These are phyloP conservation scores for Drosophila ficusphila DNA, from an alignment of 1,140 invertebrate species.

Conservation along the genomic window DNA sequence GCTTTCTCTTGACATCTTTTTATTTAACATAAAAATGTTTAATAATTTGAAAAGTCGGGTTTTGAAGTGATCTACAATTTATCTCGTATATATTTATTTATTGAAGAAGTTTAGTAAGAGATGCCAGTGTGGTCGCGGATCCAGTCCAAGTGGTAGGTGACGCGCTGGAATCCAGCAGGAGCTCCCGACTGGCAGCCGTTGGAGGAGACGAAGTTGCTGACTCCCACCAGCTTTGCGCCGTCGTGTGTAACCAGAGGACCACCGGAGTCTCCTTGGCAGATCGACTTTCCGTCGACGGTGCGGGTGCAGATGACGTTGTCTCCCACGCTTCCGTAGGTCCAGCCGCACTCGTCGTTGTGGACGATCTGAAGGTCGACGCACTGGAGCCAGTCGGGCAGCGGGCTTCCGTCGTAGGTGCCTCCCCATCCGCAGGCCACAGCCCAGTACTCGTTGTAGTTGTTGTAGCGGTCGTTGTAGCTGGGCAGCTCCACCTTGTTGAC, in stretches of 20 bases:
- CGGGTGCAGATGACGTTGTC: constrained; percentile 61
- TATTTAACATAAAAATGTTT: too few relatives aligned
- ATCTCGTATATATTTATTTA: too few relatives aligned
- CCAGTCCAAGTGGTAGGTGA: constrained; percentile 86
- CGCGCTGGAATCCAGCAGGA: constrained; percentile 85
- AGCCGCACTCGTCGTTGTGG: constrained; percentile 35
- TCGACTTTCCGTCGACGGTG: constrained; percentile 61
- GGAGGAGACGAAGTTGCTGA: constrained; percentile 45
- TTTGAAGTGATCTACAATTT: constrained; percentile 7
- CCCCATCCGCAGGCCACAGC: constrained; percentile 65
- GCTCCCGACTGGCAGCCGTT: constrained; percentile 72
- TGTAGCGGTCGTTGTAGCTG: constrained; percentile 53
- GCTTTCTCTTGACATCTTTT: too few relatives aligned
- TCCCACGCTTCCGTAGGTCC: constrained; percentile 20
- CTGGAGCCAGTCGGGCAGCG: constrained; percentile 46
- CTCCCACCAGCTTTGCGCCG: constrained; percentile 46
- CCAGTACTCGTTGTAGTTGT: constrained; percentile 42
- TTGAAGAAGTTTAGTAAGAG: constrained; percentile 43
- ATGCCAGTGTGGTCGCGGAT: constrained; percentile 78
- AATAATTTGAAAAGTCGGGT: not conserved
- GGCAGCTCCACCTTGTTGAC: constrained; percentile 62
- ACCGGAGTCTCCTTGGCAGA: constrained; percentile 85
- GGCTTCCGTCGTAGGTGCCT: constrained; percentile 45
- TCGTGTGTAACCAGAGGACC: constrained; percentile 84
- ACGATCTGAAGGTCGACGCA: constrained; percentile 57